Base-by-base conservation (phyloP, 1,140 invertebrate species). In the Pseudomyrmex dendroicus region DNA sequence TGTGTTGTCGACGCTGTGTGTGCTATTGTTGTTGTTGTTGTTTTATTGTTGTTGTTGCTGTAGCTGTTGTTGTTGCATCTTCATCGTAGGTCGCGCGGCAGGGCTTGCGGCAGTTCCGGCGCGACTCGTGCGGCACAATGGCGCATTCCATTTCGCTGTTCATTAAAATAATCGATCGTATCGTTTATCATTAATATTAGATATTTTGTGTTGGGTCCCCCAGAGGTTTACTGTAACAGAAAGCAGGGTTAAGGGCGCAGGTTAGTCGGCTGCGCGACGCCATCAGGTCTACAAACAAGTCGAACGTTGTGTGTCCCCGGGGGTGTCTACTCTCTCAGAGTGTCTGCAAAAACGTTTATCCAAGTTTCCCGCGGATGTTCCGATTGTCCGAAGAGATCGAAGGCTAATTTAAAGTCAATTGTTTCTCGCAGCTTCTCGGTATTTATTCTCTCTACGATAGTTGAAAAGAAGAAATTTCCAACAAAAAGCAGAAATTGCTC, bases 181-280 rank as follows among this genome's bases (percentile, higher is more conserved):
- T 93, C 91, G 91, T 93, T 92, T 93, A 93, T 92, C 92, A 92
- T 93, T 94, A 93, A 92, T 94, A 93, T 93, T 94, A 93, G 93
- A 94, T 94, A 93, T 35, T 92, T 93, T 94, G 91, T 94, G 91
- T 92, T 93, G 91, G 84, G 85, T 92, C 93, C 93, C 92, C 93
- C 92, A 90, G 89, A 93, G 92, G 90, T 94, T 35, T 93, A 94
- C 93, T 94, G 93, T 46, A 94, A 94, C 94, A 94, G 54, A 94
- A 88, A 92, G 90, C 73, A 52, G 8, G 35, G 46, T 48, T 59
- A 66, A 46, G 54, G 22, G n/a, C 15, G 35, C 57, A 22, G 57
- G 46, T 84, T 84, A 84, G 22, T 84, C 56, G 66, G 46, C 56
- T 80, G 17, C 46, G 64, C 46, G 17, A 12, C 9, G 57, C 64